Base-by-base conservation (phyloP, 2,113 vertebrate genomes). In the Ardeotis arabs region DNA sequence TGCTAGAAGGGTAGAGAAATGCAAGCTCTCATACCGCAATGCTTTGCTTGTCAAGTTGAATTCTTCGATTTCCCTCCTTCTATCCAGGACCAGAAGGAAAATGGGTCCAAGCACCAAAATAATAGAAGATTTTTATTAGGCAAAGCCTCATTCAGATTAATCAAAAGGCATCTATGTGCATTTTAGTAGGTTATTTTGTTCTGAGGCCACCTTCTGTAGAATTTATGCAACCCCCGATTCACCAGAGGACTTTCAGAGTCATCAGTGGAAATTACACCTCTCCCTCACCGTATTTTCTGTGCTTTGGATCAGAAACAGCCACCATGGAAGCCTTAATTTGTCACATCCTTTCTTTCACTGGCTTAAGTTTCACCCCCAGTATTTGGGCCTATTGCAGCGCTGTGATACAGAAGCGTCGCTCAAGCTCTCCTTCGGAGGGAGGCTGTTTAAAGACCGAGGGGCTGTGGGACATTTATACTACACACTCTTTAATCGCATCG, bases 401-500 rank as follows among this genome's bases (percentile, higher is more conserved):
- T 27, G 55, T 44, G 37, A 28, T 21, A 41, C 22, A 69, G 50
- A 68, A 44, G 21, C 14, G 6, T 47, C 60, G 28, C 2, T 4
- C 66, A 55, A 37, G 25, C 45, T 60, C 2, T 33, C 20, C 11
- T 81, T 49, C 35, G 37, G 37, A 16, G 31, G 35, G 37, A 91
- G 60, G 37, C 39, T 79, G 27, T 44, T 79, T 22, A 39, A 73
- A 88, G 58, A 21, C 21, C 4, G 2, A 56, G 31, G 8, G 52
- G 63, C 76, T 81, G 63, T 2, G 6, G 35, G 66, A 47, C 20
- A 18, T 59, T 67, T 47, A 23, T n/a, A 31, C 39, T 28, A 8
- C 2, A 31, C 16, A 9, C 5, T 8, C 63, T 69, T 66, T n/a
- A 70, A 58, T 63, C 4, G 0, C 24, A 47, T 59, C 0, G 0